phyloP scores from a whole-genome alignment of 2,113 vertebrate species.

The Albula glossodonta region DNA sequence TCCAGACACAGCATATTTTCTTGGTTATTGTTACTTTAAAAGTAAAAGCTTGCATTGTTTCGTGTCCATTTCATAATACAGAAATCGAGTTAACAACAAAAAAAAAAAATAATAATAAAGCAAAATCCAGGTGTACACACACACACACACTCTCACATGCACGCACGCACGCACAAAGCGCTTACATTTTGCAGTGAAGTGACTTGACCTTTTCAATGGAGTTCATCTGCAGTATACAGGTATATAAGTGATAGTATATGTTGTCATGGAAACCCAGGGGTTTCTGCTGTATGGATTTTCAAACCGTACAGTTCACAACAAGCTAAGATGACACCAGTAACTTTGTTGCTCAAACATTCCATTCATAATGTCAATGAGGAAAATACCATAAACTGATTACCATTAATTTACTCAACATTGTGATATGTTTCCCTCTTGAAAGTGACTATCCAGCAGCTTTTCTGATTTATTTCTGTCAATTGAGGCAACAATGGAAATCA shows the following conservation, averaged over 20 bases:
- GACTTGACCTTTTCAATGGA: constrained; percentile 18
- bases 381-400: too few species aligned
- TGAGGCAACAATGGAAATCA: too few species aligned
- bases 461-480: too few species aligned
- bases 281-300: background rate
- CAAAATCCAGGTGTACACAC: background rate
- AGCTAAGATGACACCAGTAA: background rate
- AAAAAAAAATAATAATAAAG: background rate
- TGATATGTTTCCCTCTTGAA: too few species aligned
- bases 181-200: constrained; percentile 39
- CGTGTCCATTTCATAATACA: constrained; percentile 25
- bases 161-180: background rate
- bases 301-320: background rate
- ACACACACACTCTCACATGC: background rate
- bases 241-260: background rate
- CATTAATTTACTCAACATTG: too few species aligned
- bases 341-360: background rate
- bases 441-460: too few species aligned
- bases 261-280: constrained; percentile 26
- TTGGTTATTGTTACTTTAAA: constrained; percentile 16
- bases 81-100: constrained; percentile 5
- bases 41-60: constrained; percentile 44
- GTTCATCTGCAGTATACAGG: background rate
- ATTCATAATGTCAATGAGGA: too few species aligned
- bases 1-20: constrained; percentile 27